phyloP scores from a whole-genome alignment of 2,888 invertebrate species.

The Philhelius pedissequus region DNA sequence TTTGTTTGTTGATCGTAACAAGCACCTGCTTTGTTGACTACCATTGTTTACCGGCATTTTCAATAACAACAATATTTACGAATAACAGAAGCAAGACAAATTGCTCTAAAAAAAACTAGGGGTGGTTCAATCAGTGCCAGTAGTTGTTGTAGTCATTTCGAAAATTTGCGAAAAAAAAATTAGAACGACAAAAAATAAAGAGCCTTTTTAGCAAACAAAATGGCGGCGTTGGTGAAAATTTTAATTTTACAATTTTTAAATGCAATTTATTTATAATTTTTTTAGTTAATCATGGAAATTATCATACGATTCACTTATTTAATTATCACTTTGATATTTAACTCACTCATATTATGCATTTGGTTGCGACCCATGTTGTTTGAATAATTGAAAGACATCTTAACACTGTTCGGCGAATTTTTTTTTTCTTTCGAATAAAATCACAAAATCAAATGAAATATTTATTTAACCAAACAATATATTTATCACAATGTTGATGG shows the following conservation, averaged over 20 bases:
- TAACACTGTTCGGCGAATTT: too few relatives aligned
- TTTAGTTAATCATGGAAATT: conserved; percentile 46
- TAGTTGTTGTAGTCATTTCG: too few relatives aligned
- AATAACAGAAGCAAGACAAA: conserved; percentile 32
- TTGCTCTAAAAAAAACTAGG: background rate
- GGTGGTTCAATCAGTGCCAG: too few relatives aligned
- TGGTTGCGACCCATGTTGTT: conserved; percentile 71
- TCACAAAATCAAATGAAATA: conserved; percentile 22
- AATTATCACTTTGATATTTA: background rate
- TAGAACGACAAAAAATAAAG: conserved; percentile 35
- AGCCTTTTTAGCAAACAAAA: conserved; percentile 32
- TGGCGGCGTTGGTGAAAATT: conserved; percentile 63
- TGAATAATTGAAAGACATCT: conserved; percentile 74
- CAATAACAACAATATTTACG: conserved; percentile 56
- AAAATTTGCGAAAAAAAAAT: conserved; percentile 71
- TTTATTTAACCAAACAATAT: background rate
- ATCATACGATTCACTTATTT: background rate
- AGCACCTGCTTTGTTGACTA: background rate
- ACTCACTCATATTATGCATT: conserved; percentile 64
- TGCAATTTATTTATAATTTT: background rate
- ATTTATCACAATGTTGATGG: conserved; percentile 56
- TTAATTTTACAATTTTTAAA: conserved; percentile 64
- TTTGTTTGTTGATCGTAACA: too few relatives aligned
- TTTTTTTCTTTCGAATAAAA: conserved; percentile 16
- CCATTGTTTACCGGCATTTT: background rate